These are phyloP conservation scores for Noturus placidus DNA, from an alignment of 2,113 vertebrate species.

Conservation along the genomic window DNA sequence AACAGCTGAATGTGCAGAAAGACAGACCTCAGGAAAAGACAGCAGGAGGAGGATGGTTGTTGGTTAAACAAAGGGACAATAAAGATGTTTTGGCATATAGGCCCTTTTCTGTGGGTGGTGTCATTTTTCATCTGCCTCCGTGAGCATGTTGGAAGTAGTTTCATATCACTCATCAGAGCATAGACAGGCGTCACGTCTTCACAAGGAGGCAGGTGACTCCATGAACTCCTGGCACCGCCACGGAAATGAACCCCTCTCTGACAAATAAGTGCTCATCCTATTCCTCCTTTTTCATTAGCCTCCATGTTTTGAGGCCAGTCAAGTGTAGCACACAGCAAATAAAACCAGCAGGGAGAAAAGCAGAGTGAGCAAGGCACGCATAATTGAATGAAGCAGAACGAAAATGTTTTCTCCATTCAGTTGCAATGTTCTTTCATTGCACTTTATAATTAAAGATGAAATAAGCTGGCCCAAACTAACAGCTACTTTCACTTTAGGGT, in stretches of 20 bases:
- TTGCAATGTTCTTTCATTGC: constrained; percentile 49
- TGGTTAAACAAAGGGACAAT: background rate
- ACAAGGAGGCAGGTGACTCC: constrained; percentile 43
- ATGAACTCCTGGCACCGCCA: constrained; percentile 20
- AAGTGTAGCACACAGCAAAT: constrained; percentile 33
- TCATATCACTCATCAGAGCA: constrained; percentile 25
- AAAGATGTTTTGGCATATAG: constrained; percentile 20
- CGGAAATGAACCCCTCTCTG: constrained; percentile 34
- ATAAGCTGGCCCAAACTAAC: constrained; percentile 47
- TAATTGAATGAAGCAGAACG: constrained; percentile 53
- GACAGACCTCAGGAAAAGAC: background rate
- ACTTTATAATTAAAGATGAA: constrained; percentile 59
- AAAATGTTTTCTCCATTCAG: constrained; percentile 51
- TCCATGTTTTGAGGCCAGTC: constrained; percentile 42
- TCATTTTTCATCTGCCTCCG: constrained; percentile 4
- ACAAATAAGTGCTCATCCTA: constrained; percentile 20
- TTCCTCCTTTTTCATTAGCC: constrained; percentile 50
- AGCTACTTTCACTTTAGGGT: constrained; percentile 46
- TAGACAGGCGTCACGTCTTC: constrained; percentile 30
- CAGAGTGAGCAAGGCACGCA: background rate
- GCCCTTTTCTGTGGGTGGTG: background rate
- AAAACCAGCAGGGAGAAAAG: constrained; percentile 29
- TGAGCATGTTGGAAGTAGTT: constrained; percentile 33
- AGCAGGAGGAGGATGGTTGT: background rate
- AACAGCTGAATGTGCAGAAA: constrained; percentile 43